Evolutionary conservation across 2,113 vertebrate genomes (phyloP).

Genomic region (Petromus typicus): DNA sequence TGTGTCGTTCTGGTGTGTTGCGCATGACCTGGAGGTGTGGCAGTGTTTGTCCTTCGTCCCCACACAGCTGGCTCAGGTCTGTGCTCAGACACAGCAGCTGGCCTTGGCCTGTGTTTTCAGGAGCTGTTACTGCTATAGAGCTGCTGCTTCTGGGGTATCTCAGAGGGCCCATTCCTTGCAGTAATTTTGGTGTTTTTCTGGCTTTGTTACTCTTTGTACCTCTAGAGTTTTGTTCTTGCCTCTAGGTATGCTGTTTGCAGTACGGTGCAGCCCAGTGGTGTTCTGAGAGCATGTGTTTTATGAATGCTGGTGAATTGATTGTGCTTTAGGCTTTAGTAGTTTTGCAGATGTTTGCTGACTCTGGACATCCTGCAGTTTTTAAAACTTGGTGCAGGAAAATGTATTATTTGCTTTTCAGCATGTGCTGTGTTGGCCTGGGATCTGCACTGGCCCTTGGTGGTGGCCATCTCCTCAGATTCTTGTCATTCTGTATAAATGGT

Average conservation of each 20-base stretch:
- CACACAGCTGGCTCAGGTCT: conserved; percentile 20
- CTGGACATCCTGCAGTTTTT: not conserved
- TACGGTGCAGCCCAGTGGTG: not conserved
- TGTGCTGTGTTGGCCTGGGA: not conserved
- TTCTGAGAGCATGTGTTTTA: conserved; percentile 7
- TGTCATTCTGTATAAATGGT: not conserved
- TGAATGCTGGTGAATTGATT: not conserved
- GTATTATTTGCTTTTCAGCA: not conserved
- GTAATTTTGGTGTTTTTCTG: not conserved
- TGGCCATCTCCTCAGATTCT: not conserved
- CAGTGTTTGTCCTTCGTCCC: conserved; percentile 20
- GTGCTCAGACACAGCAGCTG: conserved; percentile 39
- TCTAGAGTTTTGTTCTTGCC: not conserved
- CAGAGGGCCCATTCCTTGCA: not conserved
- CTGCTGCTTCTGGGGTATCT: not conserved
- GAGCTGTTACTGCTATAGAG: not conserved
- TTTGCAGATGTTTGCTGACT: not conserved
- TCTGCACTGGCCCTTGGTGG: not conserved
- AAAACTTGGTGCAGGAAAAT: not conserved
- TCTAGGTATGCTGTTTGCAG: not conserved
- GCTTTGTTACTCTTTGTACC: not conserved
- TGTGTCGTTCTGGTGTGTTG: not conserved
- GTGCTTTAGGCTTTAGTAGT: not conserved
- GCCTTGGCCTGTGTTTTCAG: not conserved
- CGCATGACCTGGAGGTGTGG: conserved; percentile 49